Base-by-base conservation (phyloP, 2,888 invertebrate genomes). In the Blomia tropicalis region DNA sequence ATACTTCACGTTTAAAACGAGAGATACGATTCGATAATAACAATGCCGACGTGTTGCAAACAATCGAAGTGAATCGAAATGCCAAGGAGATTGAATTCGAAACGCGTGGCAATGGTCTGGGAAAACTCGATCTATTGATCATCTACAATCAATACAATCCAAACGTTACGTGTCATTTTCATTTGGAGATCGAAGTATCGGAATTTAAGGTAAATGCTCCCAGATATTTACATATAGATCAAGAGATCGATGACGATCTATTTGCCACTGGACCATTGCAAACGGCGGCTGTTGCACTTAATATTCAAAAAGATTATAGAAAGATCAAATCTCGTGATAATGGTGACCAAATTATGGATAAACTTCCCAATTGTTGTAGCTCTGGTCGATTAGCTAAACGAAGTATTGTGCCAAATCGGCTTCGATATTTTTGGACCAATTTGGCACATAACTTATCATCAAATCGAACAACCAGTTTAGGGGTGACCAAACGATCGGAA, bases 31-130 rank as follows among this genome's bases (percentile, higher is more conserved):
- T 68, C 11, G 64, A 67, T 19, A 63, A 67, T n/a, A 67, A 67
- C 4, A 71, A 70, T 59, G 69, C 70, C 2, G 64, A 67, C 14
- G 47, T 71, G n/a, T 67, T 70, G 63, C 70, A 70, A 63, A 60
- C 62, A 14, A 58, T 66, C 32, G 60, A 66, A 58, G 63, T 67
- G 43, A 41, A 60, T 14, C 29, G 27, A n/a, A 32, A 53, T 25
- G 31, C 30, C n/a, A 59, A 58, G 2, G 44, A 59, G 43, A 22
- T 66, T 14, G 58, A 66, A 14, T 44, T 69, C 7, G 60, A 63
- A 17, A 69, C 69, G 29, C 53, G 62, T n/a, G 69, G 69, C 3
- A 65, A 66, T 36, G 69, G 69, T 27, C 43, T 67, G 22, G 69
- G 69, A n/a, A 60, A 60, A 7, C 43, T 69, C 23, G 58, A 64